Evolutionary conservation across 2,797 vertebrate species (phyloP).

Genomic region (Alfaro cultratus): DNA sequence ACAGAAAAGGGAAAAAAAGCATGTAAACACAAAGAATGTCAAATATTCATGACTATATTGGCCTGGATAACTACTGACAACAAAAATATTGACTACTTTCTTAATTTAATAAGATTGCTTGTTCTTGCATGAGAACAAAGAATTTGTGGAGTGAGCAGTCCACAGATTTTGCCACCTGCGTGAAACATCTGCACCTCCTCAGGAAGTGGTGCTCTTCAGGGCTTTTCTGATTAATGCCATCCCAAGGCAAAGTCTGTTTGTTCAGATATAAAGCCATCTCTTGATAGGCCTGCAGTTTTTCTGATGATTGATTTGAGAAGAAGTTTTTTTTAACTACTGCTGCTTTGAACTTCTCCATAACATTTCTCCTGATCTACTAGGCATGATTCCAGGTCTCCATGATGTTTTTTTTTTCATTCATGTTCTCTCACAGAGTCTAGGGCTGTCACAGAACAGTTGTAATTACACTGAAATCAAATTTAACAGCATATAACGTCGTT

Average conservation of each 20-base stretch:
- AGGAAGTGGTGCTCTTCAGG: background rate
- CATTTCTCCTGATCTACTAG: background rate
- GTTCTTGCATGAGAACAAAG: background rate
- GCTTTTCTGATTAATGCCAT: background rate
- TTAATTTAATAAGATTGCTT: background rate
- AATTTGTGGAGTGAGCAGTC: background rate
- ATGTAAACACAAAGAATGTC: slow-evolving; percentile 1
- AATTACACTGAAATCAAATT: background rate
- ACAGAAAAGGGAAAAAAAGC: background rate
- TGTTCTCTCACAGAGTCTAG: background rate
- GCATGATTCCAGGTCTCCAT: background rate
- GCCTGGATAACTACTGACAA: background rate
- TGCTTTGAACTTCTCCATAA: background rate
- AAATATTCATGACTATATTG: background rate
- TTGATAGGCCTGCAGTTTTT: background rate
- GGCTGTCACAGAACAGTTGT: background rate
- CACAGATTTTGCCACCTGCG: background rate
- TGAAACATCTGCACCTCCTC: background rate
- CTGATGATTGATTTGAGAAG: background rate
- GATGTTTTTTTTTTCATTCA: background rate
- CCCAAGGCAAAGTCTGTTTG: background rate
- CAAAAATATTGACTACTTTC: background rate
- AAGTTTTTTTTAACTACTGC: background rate
- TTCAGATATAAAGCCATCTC: background rate
- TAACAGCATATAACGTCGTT: background rate